Evolutionary conservation across 2,888 invertebrate genomes (phyloP), one percentile per base, ranked within the genome.

Genomic region (Campoplex nolae): DNA sequence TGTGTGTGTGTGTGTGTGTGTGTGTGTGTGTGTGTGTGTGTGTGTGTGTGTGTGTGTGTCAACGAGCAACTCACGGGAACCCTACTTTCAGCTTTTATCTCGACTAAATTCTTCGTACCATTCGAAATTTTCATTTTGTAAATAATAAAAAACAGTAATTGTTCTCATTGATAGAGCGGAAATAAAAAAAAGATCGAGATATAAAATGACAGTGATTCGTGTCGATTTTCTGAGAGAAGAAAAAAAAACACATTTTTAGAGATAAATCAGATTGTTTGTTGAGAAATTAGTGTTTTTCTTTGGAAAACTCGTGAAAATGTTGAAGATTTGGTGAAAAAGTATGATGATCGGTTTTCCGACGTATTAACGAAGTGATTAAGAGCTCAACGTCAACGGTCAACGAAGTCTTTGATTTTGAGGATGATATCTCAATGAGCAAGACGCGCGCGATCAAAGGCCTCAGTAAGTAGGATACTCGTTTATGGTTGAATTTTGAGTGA

Each of bases 401-500:
- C 45, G 28, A 65, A 11, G 28, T 35, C 58, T 75, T 23, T 75
- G 16, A 75, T 42, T 73, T 28, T 51, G 35, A 78, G 73, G 74
- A 84, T 74, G 67, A 45, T 13, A n/a, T 78, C 73, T 38, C 23
- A 73, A 16, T 28, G 2, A 28, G 42, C 38, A 8, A 16, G 71
- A 42, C 58, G 16, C 38, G 32, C 16, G 65, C 28, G 68, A 79
- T 51, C 71, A 65, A 62, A 76, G 16, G 32, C 13, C 70, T 62
- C 18, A 73, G 76, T 77, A 35, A 70, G 45, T 58, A 38, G 38
- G 35, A 62, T 54, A 42, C 74, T 74, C 54, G 35, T 74, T 38
- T 16, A 28, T 83, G 58, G 23, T 54, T 68, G 38, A 68, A 77
- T 77, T n/a, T 58, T 6, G 76, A 78, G 67, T 11, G 18, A 51